Evolutionary conservation across 2,888 invertebrate species (phyloP), one percentile per base, ranked within the genome.

Genomic region (Lithophane socia): DNA sequence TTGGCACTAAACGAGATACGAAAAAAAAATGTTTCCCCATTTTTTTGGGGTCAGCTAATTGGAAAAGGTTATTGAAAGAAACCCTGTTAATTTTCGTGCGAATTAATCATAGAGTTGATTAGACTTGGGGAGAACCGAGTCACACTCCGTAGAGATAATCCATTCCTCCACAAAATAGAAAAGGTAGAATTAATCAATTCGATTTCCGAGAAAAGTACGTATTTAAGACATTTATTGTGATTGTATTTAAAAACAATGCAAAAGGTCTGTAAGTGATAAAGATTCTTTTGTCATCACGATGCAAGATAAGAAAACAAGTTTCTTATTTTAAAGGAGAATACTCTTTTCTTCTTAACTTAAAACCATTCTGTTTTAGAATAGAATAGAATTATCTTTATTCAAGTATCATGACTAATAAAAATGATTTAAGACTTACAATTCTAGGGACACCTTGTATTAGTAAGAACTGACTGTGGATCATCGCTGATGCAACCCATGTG

Each of bases 51-150:
- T 29, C 12, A 44, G 24, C 44, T 76, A 80, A 80, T 77, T 81
- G 60, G 60, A 82, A 69, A 79, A 68, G 29, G 44, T 61, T 72
- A 75, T 79, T 82, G 60, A 69, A 69, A 61, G 63, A 61, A 72
- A 58, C 52, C 79, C 56, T 4, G 68, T 75, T 69, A 72, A 65
- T 75, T 79, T 79, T 75, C 65, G 9, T 47, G 12, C 49, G 66
- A 79, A 58, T 49, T 82, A 79, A 82, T 82, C 82, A 56, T 77
- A 74, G 54, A 67, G 9, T 44, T 82, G 75, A 82, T 82, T 68
- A 75, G 52, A 68, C 54, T 68, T 1, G 24, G 29, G 21, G 42
- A 5, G 58, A 79, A 52, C 72, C 67, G 18, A 79, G 60, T 72
- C 74, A 49, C 74, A 71, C 47, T 29, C 70, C 58, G 42, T 56